Evolutionary conservation across 2,113 vertebrate species (phyloP).

Genomic region (Perca fluviatilis): DNA sequence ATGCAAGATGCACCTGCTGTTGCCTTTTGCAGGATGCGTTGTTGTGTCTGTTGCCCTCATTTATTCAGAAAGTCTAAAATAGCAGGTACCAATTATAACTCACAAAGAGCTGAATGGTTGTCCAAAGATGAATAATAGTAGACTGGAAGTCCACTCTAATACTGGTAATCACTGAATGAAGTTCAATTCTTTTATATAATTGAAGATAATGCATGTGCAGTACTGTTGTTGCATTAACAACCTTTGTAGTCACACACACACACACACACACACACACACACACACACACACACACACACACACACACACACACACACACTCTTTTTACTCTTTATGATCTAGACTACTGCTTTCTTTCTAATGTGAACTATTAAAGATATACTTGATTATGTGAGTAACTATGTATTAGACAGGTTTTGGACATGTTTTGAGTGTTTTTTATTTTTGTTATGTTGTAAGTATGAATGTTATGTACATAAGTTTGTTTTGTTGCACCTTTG

Average conservation of each 20-base stretch:
- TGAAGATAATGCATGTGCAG: not conserved
- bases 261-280: too few species aligned
- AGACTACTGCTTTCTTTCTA: too few species aligned
- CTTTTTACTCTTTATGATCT: too few species aligned
- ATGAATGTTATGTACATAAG: too few species aligned
- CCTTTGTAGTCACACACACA: not conserved
- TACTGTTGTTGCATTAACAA: not conserved
- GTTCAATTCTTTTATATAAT: not conserved
- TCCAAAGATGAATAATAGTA: not conserved
- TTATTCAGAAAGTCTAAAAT: conserved; percentile 6
- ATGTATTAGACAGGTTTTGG: too few species aligned
- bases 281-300: too few species aligned
- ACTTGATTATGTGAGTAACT: too few species aligned
- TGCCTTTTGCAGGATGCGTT: conserved; percentile 52
- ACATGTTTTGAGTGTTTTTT: too few species aligned
- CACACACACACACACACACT: too few species aligned
- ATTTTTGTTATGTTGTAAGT: too few species aligned
- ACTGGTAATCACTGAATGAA: not conserved
- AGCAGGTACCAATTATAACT: not conserved
- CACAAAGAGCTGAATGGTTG: not conserved
- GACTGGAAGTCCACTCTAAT: not conserved
- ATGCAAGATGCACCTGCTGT: conserved; percentile 71
- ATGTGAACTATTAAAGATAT: too few species aligned
- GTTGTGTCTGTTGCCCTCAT: not conserved
- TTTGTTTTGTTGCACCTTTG: too few species aligned